phyloP scores from a whole-genome alignment of 1,140 invertebrate species.

The Acyrthosiphon pisum region DNA sequence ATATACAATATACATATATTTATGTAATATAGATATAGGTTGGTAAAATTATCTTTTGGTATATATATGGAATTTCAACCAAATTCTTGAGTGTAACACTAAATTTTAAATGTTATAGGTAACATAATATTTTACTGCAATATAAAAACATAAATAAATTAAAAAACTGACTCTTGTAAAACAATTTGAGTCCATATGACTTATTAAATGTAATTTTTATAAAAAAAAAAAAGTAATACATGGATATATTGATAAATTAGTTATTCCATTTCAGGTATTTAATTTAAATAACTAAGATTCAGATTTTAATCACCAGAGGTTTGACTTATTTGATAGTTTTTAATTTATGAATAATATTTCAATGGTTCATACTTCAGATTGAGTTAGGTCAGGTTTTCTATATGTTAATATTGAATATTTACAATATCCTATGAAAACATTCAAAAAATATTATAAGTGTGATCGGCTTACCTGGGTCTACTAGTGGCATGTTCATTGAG shows the following conservation, averaged over 20 bases:
- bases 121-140: neutral
- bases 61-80: neutral
- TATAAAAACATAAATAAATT: neutral
- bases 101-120: too few species aligned
- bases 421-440: neutral
- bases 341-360: neutral
- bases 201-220: neutral
- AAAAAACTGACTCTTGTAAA: neutral
- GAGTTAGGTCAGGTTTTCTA: neutral
- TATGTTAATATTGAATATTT: neutral
- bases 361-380: neutral
- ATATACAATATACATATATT: neutral
- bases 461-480: slow-evolving; percentile 57
- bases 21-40: too few species aligned
- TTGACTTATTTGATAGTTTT: neutral
- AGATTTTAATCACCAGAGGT: neutral
- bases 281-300: neutral
- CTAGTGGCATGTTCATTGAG: slow-evolving; percentile 49
- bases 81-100: neutral
- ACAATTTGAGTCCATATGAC: neutral
- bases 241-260: neutral
- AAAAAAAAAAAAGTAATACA: neutral
- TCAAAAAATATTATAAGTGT: neutral
- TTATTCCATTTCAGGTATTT: neutral
- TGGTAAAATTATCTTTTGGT: neutral